These are phyloP conservation scores for Neodon shergylaensis DNA, from an alignment of 2,113 vertebrate species.

Conservation along the genomic window DNA sequence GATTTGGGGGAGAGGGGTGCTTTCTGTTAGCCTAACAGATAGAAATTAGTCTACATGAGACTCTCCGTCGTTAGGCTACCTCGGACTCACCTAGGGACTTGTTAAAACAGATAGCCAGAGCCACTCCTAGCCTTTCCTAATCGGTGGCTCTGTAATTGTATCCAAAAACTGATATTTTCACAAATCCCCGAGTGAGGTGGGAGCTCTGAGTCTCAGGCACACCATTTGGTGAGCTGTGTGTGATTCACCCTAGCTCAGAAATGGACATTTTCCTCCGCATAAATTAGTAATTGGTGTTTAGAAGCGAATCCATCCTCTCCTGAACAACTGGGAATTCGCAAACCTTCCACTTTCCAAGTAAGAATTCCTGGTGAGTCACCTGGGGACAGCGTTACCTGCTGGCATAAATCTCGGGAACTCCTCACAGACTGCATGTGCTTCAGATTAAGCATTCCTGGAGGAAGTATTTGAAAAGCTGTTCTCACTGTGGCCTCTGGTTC, in stretches of 20 bases:
- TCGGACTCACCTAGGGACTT: conserved; percentile 42
- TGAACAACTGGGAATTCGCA: conserved; percentile 4
- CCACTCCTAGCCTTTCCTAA: background rate
- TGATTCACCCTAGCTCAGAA: background rate
- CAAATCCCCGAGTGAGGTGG: background rate
- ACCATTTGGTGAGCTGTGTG: background rate
- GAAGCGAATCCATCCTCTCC: background rate
- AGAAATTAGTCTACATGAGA: conserved; percentile 44
- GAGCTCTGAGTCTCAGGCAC: background rate
- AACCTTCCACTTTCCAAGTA: conserved; percentile 21
- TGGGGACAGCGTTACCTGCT: background rate
- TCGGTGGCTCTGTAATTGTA: background rate
- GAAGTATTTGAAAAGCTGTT: conserved; percentile 4
- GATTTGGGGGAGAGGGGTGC: background rate
- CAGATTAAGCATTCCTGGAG: background rate
- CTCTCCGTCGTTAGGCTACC: conserved; percentile 18
- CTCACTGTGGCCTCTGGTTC: conserved; percentile 8
- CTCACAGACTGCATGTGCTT: background rate
- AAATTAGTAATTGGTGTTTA: background rate
- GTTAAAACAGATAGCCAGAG: conserved; percentile 24
- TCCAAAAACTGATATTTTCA: conserved; percentile 29
- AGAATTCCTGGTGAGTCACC: conserved; percentile 3
- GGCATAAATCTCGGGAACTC: conserved; percentile 14
- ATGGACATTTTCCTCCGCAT: background rate
- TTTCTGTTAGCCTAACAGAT: background rate